Evolutionary conservation across 2,113 vertebrate genomes (phyloP).

Genomic region (Tyto alba): DNA sequence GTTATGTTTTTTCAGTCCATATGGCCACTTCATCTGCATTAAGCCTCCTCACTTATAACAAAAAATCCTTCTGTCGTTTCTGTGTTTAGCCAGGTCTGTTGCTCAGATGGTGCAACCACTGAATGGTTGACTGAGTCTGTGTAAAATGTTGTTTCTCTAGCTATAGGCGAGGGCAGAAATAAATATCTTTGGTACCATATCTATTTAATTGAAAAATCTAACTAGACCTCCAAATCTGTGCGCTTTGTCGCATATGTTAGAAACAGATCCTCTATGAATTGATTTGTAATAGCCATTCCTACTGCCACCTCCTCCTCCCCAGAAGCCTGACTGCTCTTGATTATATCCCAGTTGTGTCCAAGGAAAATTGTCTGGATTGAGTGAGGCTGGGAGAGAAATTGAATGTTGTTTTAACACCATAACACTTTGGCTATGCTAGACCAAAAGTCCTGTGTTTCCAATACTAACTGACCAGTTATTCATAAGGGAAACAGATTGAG

Average conservation of each 20-base stretch:
- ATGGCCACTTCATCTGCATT: constrained; percentile 64
- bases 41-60: constrained; percentile 40
- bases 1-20: constrained; percentile 57
- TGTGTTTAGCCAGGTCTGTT: constrained; percentile 56
- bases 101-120: constrained; percentile 49
- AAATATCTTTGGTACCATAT: constrained; percentile 28
- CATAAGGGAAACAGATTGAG: neutral
- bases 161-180: constrained; percentile 33
- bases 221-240: constrained; percentile 55
- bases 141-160: constrained; percentile 38
- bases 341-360: neutral
- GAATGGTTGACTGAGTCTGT: constrained; percentile 15
- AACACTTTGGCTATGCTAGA: neutral
- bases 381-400: neutral
- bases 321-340: neutral
- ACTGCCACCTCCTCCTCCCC: neutral
- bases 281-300: neutral
- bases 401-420: neutral
- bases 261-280: constrained; percentile 3
- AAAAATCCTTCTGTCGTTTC: constrained; percentile 63
- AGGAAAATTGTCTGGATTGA: neutral
- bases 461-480: neutral
- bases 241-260: neutral
- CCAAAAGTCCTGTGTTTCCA: neutral
- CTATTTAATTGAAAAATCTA: constrained; percentile 25